Percentiles rank a stretch among this genome's conserved stretches.
These are phyloP conservation scores for Gobius niger DNA, from an alignment of 2,113 vertebrate species.

Conservation along the genomic window DNA sequence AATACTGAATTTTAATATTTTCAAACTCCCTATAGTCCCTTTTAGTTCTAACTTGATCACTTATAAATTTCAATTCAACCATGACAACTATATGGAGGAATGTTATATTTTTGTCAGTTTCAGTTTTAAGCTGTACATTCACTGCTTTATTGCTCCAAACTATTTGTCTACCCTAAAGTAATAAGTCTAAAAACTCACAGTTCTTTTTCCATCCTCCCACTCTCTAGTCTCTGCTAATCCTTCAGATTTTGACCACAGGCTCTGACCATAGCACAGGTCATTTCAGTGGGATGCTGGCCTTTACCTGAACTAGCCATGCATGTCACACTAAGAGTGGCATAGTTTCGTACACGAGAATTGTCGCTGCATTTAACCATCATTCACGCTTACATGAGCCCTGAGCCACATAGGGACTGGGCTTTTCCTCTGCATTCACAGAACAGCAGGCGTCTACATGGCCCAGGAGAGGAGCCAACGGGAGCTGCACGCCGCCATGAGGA, in stretches of 20 bases:
- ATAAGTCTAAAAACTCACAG: slow-evolving; percentile 21
- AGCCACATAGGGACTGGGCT: slow-evolving; percentile 54
- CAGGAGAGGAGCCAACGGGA: slow-evolving; percentile 82
- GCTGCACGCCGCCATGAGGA: slow-evolving; percentile 83
- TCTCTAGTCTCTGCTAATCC: slow-evolving; percentile 18
- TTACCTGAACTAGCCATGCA: slow-evolving; percentile 41
- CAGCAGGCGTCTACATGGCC: slow-evolving; percentile 82
- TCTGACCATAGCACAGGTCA: slow-evolving; percentile 16
- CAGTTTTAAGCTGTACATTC: not conserved
- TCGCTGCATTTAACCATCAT: slow-evolving; percentile 59
- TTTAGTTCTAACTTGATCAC: too few species aligned
- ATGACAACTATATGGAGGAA: too few species aligned
- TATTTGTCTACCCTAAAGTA: not conserved
- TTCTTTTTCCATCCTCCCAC: slow-evolving; percentile 20
- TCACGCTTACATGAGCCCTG: slow-evolving; percentile 53
- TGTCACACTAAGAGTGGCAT: slow-evolving; percentile 33
- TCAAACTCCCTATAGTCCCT: too few species aligned
- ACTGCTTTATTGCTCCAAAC: not conserved
- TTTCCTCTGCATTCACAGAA: slow-evolving; percentile 69
- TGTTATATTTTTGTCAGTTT: too few species aligned
- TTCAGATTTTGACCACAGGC: slow-evolving; percentile 28
- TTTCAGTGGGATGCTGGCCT: slow-evolving; percentile 36
- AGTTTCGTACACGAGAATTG: slow-evolving; percentile 46
- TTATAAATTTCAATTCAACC: too few species aligned
- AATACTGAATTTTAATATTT: too few species aligned